phyloP scores from a whole-genome alignment of 1,140 invertebrate genomes.

The Musca vetustissima region DNA sequence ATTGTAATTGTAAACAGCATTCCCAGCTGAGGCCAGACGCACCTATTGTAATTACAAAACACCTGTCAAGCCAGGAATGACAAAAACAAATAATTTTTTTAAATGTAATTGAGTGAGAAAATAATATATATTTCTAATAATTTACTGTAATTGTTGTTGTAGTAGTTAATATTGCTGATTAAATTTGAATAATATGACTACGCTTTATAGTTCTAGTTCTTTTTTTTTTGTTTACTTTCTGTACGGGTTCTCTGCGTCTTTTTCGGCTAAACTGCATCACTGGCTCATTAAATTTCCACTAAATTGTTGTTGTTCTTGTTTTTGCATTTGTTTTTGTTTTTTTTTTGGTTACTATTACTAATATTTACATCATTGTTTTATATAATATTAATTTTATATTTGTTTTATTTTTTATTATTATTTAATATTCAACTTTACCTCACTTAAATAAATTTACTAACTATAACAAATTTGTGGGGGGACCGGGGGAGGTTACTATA shows the following conservation, averaged over 20 bases:
- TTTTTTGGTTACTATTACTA: constrained; percentile 1
- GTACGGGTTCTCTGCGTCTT: no score
- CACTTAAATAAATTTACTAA: constrained; percentile 22
- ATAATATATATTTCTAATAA: no score
- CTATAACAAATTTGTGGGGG: constrained; percentile 14
- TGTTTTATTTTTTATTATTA: background rate
- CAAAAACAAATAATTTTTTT: no score
- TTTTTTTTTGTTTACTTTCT: background rate
- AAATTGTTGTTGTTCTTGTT: background rate
- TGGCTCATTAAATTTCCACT: background rate
- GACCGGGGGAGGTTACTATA: constrained; percentile 8
- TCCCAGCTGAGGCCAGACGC: no score
- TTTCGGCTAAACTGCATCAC: background rate
- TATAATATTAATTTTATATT: background rate
- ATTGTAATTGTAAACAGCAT: no score
- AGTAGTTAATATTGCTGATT: no score
- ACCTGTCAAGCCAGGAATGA: no score
- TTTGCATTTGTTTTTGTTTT: background rate
- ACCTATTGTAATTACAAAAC: no score
- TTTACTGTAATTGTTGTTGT: no score
- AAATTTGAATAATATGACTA: no score
- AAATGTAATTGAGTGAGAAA: no score
- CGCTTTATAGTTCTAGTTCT: background rate
- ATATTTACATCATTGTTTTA: background rate
- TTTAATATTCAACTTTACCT: constrained; percentile 8